Conservation (phyloP, 1,140 invertebrate species). For the Drosophila rhopaloa region DNA sequence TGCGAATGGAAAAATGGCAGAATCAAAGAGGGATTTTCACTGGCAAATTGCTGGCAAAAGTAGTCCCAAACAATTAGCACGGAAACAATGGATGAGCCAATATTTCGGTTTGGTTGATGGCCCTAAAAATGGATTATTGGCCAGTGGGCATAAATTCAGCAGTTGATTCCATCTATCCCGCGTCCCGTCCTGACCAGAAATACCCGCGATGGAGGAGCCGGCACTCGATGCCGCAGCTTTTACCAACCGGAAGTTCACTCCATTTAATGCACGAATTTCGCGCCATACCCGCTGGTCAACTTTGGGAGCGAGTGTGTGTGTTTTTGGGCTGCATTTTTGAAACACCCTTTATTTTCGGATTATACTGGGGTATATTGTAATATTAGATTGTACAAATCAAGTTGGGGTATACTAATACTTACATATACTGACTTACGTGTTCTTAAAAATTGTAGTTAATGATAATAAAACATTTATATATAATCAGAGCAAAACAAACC, state of each 20-base stretch:
- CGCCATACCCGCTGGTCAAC: conserved; percentile 72
- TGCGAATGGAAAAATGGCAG: conserved; percentile 10
- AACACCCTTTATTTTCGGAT: neutral
- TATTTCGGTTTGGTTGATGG: conserved; percentile 75
- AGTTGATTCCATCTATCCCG: conserved; percentile 41
- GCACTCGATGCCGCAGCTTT: conserved; percentile 58
- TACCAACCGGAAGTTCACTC: conserved; percentile 80
- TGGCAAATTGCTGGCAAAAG: conserved; percentile 65
- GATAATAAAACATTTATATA: too few relatives aligned
- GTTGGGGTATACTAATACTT: too few relatives aligned
- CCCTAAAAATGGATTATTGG: conserved; percentile 84
- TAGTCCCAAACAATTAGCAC: conserved; percentile 83
- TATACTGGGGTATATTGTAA: neutral
- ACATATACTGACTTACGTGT: too few relatives aligned
- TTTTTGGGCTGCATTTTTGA: conserved; percentile 4
- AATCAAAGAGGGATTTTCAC: conserved; percentile 23
- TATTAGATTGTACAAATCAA: neutral
- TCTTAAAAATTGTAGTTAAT: too few relatives aligned
- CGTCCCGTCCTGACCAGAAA: neutral
- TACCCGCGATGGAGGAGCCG: conserved; percentile 14
- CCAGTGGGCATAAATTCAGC: conserved; percentile 76
- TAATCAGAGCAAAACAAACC: too few relatives aligned
- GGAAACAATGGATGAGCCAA: conserved; percentile 80
- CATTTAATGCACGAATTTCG: conserved; percentile 82
- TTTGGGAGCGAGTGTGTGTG: conserved; percentile 14